Percentiles rank a stretch among this genome's conserved stretches.
Evolutionary conservation across 2,888 invertebrate genomes (phyloP).

Genomic region (Oligia fasciuncula): DNA sequence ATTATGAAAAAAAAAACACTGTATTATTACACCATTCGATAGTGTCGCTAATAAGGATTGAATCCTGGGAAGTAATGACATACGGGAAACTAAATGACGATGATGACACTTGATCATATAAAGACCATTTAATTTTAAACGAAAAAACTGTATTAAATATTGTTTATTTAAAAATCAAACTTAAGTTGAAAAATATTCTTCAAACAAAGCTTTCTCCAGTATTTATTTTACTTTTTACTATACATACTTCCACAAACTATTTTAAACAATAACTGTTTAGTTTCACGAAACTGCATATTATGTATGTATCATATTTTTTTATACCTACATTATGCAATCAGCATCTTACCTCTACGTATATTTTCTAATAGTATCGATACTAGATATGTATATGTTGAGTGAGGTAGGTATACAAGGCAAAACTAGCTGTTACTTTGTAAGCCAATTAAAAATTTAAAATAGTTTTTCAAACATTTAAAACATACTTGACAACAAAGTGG

Average conservation of each 20-base stretch:
- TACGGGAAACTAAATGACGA: too few relatives aligned
- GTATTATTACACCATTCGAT: too few relatives aligned
- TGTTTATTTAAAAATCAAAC: too few relatives aligned
- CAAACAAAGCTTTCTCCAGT: not conserved
- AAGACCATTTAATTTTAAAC: not conserved
- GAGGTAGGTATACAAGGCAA: not conserved
- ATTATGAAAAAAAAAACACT: too few relatives aligned
- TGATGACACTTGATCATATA: not conserved
- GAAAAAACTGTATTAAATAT: not conserved
- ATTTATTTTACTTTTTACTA: not conserved
- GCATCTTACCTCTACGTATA: too few relatives aligned
- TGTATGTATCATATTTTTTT: too few relatives aligned
- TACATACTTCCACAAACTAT: not conserved
- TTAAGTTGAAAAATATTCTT: not conserved
- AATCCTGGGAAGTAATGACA: too few relatives aligned
- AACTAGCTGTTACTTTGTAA: not conserved
- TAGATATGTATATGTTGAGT: not conserved
- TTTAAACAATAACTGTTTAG: not conserved
- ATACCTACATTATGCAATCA: not conserved
- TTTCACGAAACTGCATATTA: not conserved
- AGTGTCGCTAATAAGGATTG: too few relatives aligned
- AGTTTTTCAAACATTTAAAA: not conserved
- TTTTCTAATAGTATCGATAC: not conserved
- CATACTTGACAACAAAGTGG: not conserved
- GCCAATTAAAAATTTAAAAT: not conserved